These are phyloP conservation scores for Phaenicophaeus curvirostris DNA, from an alignment of 2,797 vertebrate species.

Conservation along the genomic window DNA sequence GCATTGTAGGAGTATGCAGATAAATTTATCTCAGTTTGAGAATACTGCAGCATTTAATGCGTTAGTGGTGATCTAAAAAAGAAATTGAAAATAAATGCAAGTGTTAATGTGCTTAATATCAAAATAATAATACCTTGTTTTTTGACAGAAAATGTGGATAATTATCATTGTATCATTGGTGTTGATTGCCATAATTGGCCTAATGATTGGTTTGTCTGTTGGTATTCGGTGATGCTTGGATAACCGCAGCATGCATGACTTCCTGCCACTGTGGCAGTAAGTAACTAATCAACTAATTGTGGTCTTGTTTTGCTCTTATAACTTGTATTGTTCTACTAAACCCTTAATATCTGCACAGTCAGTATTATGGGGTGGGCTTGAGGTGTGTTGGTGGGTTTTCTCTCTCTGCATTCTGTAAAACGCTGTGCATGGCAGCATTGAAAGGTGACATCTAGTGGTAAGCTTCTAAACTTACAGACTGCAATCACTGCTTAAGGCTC, in stretches of 20 bases:
- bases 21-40: neutral
- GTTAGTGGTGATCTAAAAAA: neutral
- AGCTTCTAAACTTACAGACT: neutral
- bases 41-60: neutral
- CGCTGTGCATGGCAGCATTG: neutral
- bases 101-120: neutral
- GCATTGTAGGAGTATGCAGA: neutral
- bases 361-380: neutral
- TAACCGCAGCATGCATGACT: conserved; percentile 50
- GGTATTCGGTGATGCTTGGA: conserved; percentile 79
- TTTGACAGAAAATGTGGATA: conserved; percentile 91
- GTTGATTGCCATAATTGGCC: conserved; percentile 84
- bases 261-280: conserved; percentile 74
- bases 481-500: fast-evolving
- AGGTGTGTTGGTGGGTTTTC: neutral
- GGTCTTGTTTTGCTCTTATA: neutral
- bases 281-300: conserved; percentile 72
- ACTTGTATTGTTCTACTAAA: neutral
- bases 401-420: fast-evolving
- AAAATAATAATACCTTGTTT: conserved; percentile 27
- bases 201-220: conserved; percentile 90
- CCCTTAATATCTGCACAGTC: neutral
- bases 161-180: conserved; percentile 83
- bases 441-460: neutral
- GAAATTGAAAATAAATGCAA: neutral